Base-by-base conservation (phyloP, 2,113 vertebrate species). In the Psammodynastes pulverulentus region DNA sequence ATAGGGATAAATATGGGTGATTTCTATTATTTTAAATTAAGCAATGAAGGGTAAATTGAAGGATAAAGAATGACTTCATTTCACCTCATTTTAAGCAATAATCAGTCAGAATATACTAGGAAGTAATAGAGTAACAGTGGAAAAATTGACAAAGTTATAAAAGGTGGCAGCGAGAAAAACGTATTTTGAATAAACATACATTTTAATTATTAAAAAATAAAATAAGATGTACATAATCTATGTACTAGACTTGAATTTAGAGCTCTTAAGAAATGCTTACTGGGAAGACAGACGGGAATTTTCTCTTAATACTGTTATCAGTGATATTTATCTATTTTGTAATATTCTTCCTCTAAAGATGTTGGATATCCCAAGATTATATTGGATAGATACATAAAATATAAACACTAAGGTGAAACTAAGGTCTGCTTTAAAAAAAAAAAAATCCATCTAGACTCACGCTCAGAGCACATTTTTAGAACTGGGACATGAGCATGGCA, bases 241-340 rank as follows among this genome's bases (percentile, higher is more conserved):
- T 72, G 17, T 29, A 49, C 58, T 46, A 46, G 51, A 24, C 39
- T 53, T 24, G 39, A 87, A 17, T 5, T 9, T 53, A 21, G 45
- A 67, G 23, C 26, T 15, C 29, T 91, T 67, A 87, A 67, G 79
- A 91, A 86, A 86, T 92, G 72, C 45, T 92, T 88, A 24, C 48
- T 88, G 58, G 23, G 56, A 72, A 87, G 87, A 67, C 45, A 87
- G 2, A 43, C 1, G 12, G 85, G 34, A 45, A 45, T 45, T 53
- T 87, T 48, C 43, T 85, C 21, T 43, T n/a, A 46, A 26, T 46
- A 26, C 4, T 54, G 6, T 52, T 92, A 92, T 91, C 53, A 56
- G 39, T 12, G 17, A 86, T 86, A 84, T 43, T 91, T 86, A 86
- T 0, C 90, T 86, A 62, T 86, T 86, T 91, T 19, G 53, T 48